Conservation (phyloP, 1,140 invertebrate species). For the Melitaea cinxia region DNA sequence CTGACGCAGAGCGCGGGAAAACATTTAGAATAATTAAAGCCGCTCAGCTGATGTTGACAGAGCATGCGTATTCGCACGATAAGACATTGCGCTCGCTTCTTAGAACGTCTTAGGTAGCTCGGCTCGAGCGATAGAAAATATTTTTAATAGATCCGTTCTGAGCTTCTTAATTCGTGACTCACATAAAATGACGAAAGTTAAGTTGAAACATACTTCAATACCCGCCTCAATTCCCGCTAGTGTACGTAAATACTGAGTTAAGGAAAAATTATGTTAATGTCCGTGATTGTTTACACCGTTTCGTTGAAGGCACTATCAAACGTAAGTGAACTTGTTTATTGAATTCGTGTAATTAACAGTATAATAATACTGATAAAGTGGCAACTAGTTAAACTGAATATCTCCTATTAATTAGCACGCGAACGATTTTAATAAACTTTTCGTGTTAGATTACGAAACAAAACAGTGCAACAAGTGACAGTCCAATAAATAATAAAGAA, state of each 20-base stretch:
- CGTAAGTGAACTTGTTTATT: constrained; percentile 26
- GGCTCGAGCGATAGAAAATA: constrained; percentile 55
- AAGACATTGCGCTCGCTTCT: constrained; percentile 43
- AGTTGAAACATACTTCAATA: constrained; percentile 69
- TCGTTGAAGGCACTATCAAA: constrained; percentile 24
- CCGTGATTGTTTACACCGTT: constrained; percentile 46
- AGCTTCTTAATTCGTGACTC: constrained; percentile 58
- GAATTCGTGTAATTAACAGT: constrained; percentile 17
- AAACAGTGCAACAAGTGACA: constrained; percentile 10
- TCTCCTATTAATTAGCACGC: constrained; percentile 12
- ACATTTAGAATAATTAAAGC: constrained; percentile 49
- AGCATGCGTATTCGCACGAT: constrained; percentile 41
- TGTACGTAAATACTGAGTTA: constrained; percentile 50
- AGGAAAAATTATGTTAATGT: constrained; percentile 62
- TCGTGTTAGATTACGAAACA: constrained; percentile 5
- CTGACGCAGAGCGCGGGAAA: constrained; percentile 61
- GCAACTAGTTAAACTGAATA: constrained; percentile 18
- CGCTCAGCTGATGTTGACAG: constrained; percentile 72
- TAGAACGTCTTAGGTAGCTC: constrained; percentile 34
- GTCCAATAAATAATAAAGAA: constrained; percentile 48
- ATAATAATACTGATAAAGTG: constrained; percentile 14
- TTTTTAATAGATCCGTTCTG: constrained; percentile 46
- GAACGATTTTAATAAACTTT: not conserved
- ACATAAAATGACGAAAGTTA: constrained; percentile 80
- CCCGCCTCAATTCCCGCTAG: constrained; percentile 48